Base-by-base conservation (phyloP, 1,140 invertebrate species). In the Ephestia elutella region DNA sequence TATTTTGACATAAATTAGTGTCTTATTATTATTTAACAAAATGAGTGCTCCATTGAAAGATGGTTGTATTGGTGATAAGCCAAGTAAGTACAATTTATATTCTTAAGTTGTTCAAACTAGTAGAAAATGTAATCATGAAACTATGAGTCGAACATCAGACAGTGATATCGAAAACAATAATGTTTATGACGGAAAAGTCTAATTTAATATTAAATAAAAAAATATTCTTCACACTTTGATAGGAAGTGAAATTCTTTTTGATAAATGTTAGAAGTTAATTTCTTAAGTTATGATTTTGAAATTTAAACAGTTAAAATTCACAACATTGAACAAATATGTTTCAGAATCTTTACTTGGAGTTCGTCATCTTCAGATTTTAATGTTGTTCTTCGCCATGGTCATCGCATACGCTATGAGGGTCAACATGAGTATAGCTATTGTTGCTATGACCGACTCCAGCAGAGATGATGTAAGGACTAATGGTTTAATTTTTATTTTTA, bases 401-500 rank as follows among this genome's bases (percentile, higher is more conserved):
- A 44, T 44, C 38, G 13, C 13, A 8, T 44, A 44, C 38, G 10
- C 10, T 15, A 44, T 44, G 38, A 82, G 93, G 59, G 90, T 92
- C 1, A 91, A 92, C 60, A 90, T 93, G 61, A 93, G 92, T 13
- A 90, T 93, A 5, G 92, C 90, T 2, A 90, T 94, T 21, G 92
- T 93, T 0, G 92, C 92, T 2, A 94, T 94, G 93, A 92, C 91
- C 1, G 86, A 92, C 49, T 32, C 58, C 15, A 56, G 49, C 3
- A 60, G 59, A 5, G 59, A 63, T 50, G 32, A 49, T 25, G 65
- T 67, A 21, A 65, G 21, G 21, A 25, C 21, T 25, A 2, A 25
- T 25, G 2, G n/a, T 25, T 25, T 25, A 25, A n/a, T n/a, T n/a
- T n/a, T n/a, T n/a, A n/a, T n/a, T n/a, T n/a, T n/a, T n/a, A n/a